These are phyloP conservation scores for Pterocles burchelli DNA, from an alignment of 2,113 vertebrate species.

Conservation along the genomic window DNA sequence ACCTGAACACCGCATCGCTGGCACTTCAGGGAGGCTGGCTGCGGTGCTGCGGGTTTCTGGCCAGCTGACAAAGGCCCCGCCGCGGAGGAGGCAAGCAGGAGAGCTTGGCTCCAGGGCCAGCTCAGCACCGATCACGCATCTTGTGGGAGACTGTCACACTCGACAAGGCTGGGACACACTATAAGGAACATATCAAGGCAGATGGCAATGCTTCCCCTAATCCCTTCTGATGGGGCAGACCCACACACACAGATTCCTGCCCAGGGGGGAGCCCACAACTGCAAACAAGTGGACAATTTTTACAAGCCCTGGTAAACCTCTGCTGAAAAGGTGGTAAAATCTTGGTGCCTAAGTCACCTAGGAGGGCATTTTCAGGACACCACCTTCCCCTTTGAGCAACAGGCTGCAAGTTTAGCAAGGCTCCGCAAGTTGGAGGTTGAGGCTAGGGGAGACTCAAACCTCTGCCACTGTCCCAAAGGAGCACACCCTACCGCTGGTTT, in stretches of 20 bases:
- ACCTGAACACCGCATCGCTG: not conserved
- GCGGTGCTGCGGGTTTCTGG: not conserved
- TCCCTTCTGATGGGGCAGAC: not conserved
- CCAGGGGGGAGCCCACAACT: not conserved
- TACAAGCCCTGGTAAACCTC: not conserved
- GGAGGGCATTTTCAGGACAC: not conserved
- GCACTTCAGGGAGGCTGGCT: not conserved
- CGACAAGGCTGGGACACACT: accelerated
- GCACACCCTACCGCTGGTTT: accelerated
- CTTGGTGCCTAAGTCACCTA: not conserved
- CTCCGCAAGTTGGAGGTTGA: not conserved
- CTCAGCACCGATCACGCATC: accelerated
- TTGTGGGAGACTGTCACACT: not conserved
- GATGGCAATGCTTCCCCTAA: not conserved
- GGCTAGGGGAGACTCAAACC: not conserved
- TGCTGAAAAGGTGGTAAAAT: not conserved
- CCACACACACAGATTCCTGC: not conserved
- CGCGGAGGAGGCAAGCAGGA: not conserved
- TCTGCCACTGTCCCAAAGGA: accelerated
- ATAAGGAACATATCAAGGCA: not conserved
- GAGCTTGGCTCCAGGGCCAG: not conserved
- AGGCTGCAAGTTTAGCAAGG: no score
- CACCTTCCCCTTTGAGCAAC: not conserved
- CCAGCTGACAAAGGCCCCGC: not conserved
- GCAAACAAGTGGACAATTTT: not conserved